Evolutionary conservation across 2,113 vertebrate genomes (phyloP), one percentile per base, ranked within the genome.

Genomic region (Oryzias curvinotus): DNA sequence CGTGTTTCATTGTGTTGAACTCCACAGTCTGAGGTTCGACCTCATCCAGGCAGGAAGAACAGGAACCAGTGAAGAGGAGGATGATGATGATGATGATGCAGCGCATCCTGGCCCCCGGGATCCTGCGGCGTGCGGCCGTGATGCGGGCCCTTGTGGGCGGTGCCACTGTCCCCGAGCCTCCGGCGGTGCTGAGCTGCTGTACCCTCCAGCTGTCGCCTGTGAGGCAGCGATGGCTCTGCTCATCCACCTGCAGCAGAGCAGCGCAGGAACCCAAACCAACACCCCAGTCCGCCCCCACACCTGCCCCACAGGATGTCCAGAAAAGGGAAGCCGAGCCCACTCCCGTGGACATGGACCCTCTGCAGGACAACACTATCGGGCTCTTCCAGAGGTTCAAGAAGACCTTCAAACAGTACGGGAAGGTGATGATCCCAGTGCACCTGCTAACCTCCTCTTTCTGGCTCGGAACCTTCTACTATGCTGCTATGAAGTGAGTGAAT

Each of bases 391-490:
- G 97, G 75, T 99, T 99, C 85, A 98, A 98, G 90, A 96, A 73
- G 68, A 97, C 95, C 57, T 96, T 99, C 81, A 97, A 96, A 81
- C 97, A 99, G 61, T 98, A 99, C 43, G 95, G 97, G 62, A 99
- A 98, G 90, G 97, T 99, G 69, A 85, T 99, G 93, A 95, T 98
- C 81, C 96, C 97, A 2, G 93, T 99, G 13, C 97, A 99, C 74
- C 89, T 98, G 55, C 5, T 97, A 72, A 99, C 96, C 13, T 99
- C 97, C 67, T 91, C 92, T 7, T 30, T 96, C 46, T 99, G 96
- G 96, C 95, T 98, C 81, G 94, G 96, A 75, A 87, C 93, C 17
- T 99, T 99, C 91, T 99, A 99, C 79, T 99, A 99, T 60, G 95
- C 95, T 87, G 94, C 95, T 75, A 94, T 97, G 89, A 94, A 97